A percentile compares a stretch with the other conserved stretches of the same genome.
Conservation (phyloP, 2,113 vertebrate species). For the Atractosteus spatula region DNA sequence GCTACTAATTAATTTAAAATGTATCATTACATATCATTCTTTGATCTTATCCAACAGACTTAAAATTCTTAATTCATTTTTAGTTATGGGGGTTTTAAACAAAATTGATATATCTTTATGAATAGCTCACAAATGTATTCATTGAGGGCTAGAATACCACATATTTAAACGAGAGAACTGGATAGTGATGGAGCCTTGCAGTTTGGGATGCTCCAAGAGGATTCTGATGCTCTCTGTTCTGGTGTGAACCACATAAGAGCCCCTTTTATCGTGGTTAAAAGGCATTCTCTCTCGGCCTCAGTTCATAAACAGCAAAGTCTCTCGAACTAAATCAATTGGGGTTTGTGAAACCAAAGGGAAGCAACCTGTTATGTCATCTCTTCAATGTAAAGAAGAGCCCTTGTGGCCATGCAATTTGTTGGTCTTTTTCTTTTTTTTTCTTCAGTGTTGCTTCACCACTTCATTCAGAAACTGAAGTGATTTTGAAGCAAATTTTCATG, state of each 20-base stretch:
- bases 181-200: too few species aligned
- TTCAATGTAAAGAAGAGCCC: background rate
- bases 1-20: too few species aligned
- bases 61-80: too few species aligned
- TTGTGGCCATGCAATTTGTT: background rate
- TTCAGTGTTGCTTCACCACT: background rate
- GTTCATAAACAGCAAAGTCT: background rate
- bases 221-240: background rate
- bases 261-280: constrained; percentile 5
- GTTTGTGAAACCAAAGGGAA: background rate
- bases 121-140: too few species aligned
- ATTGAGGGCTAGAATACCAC: background rate
- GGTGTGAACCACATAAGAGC: background rate
- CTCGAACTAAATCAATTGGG: background rate
- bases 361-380: background rate
- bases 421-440: background rate
- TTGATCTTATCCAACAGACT: too few species aligned
- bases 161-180: too few species aligned
- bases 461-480: constrained; percentile 14
- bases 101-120: too few species aligned
- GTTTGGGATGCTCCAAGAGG: background rate
- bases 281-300: background rate
- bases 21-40: too few species aligned
- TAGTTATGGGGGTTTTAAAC: too few species aligned
- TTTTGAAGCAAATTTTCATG: background rate